phyloP scores from a whole-genome alignment of 2,888 invertebrate genomes.

The Mythimna vitellina region DNA sequence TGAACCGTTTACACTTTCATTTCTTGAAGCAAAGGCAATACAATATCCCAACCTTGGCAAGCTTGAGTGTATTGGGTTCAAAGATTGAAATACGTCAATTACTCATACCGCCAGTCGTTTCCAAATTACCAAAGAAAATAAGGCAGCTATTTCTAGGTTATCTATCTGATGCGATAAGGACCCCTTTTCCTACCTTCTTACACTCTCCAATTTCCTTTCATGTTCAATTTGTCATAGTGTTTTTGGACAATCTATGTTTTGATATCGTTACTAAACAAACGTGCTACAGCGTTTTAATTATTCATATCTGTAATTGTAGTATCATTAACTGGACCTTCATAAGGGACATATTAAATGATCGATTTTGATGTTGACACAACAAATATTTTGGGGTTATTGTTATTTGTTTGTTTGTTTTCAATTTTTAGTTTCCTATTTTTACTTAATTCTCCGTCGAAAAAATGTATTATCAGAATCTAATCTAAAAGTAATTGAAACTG shows the following conservation, averaged over 20 bases:
- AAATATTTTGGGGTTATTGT: not conserved
- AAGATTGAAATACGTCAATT: constrained; percentile 57
- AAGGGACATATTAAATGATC: not conserved
- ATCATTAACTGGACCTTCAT: constrained; percentile 6
- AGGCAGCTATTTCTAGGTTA: constrained; percentile 42
- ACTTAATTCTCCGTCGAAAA: no score
- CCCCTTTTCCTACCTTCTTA: constrained; percentile 3
- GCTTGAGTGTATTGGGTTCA: constrained; percentile 55
- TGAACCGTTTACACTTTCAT: constrained; percentile 51
- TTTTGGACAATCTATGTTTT: constrained; percentile 10
- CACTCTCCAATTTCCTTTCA: constrained; percentile 20
- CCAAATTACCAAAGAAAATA: constrained; percentile 45
- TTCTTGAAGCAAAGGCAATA: constrained; percentile 46
- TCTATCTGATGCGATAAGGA: constrained; percentile 19
- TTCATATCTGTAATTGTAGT: constrained; percentile 10
- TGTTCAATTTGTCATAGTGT: constrained; percentile 28
- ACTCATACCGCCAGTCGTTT: constrained; percentile 39
- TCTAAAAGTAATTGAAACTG: no score
- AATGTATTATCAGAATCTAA: no score
- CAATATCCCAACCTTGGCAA: constrained; percentile 39
- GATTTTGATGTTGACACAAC: not conserved
- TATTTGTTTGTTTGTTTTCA: not conserved
- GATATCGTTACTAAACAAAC: not conserved
- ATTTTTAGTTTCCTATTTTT: no score
- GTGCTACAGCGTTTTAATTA: not conserved